Conservation (phyloP, 2,888 invertebrate genomes). For the Baccha elongata region DNA sequence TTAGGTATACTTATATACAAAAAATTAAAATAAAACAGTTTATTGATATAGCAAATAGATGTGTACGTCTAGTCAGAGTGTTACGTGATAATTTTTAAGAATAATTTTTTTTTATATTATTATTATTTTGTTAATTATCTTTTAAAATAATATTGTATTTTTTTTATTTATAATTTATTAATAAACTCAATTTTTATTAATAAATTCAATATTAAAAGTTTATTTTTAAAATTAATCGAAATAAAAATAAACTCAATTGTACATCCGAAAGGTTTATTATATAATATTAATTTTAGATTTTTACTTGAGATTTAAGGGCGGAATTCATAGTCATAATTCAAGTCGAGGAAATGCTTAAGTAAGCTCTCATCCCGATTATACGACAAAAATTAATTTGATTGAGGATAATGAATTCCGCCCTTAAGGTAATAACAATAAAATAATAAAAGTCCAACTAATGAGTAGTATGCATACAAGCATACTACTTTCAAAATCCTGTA, state of each 20-base stretch:
- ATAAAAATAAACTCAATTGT: not conserved
- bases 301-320: too few species aligned
- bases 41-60: constrained; percentile 55
- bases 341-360: too few species aligned
- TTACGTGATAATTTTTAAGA: constrained; percentile 73
- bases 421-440: too few species aligned
- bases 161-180: constrained; percentile 48
- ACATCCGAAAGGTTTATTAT: too few species aligned
- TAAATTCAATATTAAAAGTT: constrained; percentile 9
- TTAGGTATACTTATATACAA: not conserved
- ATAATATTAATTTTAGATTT: too few species aligned
- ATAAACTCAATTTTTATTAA: constrained; percentile 23
- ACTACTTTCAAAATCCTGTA: too few species aligned
- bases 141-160: not conserved
- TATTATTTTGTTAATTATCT: constrained; percentile 23
- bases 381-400: too few species aligned
- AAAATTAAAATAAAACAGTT: constrained; percentile 54
- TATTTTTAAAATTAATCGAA: not conserved
- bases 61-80: constrained; percentile 71
- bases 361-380: too few species aligned
- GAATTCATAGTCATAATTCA: too few species aligned
- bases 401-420: too few species aligned
- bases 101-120: constrained; percentile 36
- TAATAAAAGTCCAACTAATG: too few species aligned
- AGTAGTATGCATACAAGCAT: too few species aligned